These are phyloP conservation scores for Ophion obscuratus DNA, from an alignment of 2,888 invertebrate species.

Conservation along the genomic window DNA sequence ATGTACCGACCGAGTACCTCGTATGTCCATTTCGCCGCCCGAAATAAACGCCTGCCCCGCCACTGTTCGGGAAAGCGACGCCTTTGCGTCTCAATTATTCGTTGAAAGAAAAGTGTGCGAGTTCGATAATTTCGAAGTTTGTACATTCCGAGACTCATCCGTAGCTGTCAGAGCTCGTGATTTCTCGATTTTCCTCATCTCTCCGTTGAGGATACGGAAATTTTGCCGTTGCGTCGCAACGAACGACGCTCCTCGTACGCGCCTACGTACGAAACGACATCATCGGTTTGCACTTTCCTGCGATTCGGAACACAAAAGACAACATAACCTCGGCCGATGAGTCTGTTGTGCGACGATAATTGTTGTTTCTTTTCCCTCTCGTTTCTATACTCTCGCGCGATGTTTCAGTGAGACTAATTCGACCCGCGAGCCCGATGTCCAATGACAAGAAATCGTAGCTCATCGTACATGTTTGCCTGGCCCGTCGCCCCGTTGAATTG, in stretches of 20 bases:
- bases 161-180: neutral
- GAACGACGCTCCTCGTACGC: neutral
- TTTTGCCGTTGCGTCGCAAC: neutral
- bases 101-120: neutral
- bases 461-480: conserved; percentile 8
- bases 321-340: neutral
- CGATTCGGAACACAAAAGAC: neutral
- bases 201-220: neutral
- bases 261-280: neutral
- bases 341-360: neutral
- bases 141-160: neutral
- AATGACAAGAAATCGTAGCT: neutral
- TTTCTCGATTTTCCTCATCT: neutral
- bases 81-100: conserved; percentile 12
- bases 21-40: neutral
- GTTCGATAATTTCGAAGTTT: conserved; percentile 27
- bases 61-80: neutral
- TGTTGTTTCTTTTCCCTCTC: neutral
- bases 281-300: neutral
- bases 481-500: neutral
- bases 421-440: neutral
- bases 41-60: neutral
- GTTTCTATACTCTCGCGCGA: neutral
- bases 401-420: conserved; percentile 19
- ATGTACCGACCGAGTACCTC: neutral